phyloP scores from a whole-genome alignment of 2,797 vertebrate genomes.

The Alfaro cultratus region DNA sequence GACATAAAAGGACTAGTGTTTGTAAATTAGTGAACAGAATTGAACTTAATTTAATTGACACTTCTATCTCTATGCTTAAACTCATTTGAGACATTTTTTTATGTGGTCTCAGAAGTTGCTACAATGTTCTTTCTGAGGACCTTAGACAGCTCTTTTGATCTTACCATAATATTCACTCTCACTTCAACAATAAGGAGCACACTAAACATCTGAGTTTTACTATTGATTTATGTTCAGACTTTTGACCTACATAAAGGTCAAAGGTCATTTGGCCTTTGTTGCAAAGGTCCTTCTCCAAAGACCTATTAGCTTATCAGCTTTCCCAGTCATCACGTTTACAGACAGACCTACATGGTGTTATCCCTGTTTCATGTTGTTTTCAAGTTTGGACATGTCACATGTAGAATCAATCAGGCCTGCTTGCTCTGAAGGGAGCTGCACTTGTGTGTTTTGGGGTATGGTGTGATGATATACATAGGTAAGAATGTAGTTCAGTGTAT shows the following conservation, averaged over 20 bases:
- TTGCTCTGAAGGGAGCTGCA: slow-evolving; percentile 3
- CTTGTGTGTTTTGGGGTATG: slow-evolving; percentile 21
- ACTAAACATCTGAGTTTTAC: neutral
- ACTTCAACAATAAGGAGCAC: neutral
- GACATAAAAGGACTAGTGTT: neutral
- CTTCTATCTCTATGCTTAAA: neutral
- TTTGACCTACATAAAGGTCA: neutral
- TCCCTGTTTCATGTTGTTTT: slow-evolving; percentile 8
- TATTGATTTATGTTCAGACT: neutral
- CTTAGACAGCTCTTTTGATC: neutral
- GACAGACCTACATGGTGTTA: slow-evolving; percentile 25
- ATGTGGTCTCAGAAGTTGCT: neutral
- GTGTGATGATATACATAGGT: slow-evolving; percentile 49
- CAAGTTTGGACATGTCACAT: slow-evolving; percentile 39
- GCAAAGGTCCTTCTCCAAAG: too few species aligned
- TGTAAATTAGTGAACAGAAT: neutral
- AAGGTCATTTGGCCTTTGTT: too few species aligned
- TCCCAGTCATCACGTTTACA: slow-evolving; percentile 9
- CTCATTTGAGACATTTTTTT: neutral
- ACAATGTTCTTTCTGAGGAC: neutral
- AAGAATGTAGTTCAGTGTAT: slow-evolving; percentile 58
- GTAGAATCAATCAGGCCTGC: slow-evolving; percentile 42
- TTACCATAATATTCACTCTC: neutral
- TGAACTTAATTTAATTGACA: neutral
- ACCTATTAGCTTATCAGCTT: neutral